Conservation (phyloP, 2,888 invertebrate species). For the Resseliella maxima region DNA sequence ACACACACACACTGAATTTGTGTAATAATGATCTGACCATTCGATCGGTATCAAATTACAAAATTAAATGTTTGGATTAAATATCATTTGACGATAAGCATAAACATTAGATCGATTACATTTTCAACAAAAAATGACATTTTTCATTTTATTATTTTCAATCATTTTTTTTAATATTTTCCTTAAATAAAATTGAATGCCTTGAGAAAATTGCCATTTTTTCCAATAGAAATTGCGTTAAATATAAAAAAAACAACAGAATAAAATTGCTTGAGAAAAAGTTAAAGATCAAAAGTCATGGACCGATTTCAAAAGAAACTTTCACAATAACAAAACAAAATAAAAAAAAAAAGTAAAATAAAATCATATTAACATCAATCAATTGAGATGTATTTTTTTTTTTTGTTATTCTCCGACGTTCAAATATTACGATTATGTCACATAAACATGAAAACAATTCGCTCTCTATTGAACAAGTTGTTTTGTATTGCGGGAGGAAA, state of each 20-base stretch:
- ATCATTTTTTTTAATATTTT: background rate
- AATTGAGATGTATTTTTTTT: background rate
- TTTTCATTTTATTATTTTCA: background rate
- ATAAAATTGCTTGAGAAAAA: background rate
- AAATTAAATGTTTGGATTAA: slow-evolving; percentile 42
- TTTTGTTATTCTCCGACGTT: no score
- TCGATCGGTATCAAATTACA: slow-evolving; percentile 2
- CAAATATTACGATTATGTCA: slow-evolving; percentile 30
- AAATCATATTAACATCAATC: slow-evolving; percentile 53
- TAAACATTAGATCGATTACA: slow-evolving; percentile 22
- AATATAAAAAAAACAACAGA: background rate
- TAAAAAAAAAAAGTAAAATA: background rate
- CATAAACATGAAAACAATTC: slow-evolving; percentile 43
- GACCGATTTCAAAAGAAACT: background rate
- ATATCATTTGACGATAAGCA: slow-evolving; percentile 48
- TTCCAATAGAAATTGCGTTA: background rate
- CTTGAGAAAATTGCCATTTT: background rate
- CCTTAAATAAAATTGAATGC: no score
- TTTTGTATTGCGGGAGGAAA: background rate
- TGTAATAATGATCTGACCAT: background rate
- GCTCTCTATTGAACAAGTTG: slow-evolving; percentile 34
- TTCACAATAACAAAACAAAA: no score
- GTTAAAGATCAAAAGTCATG: background rate
- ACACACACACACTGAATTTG: slow-evolving; percentile 14
- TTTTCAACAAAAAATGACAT: background rate